phyloP scores from a whole-genome alignment of 2,888 invertebrate species.

The Drosophila sordidapex region DNA sequence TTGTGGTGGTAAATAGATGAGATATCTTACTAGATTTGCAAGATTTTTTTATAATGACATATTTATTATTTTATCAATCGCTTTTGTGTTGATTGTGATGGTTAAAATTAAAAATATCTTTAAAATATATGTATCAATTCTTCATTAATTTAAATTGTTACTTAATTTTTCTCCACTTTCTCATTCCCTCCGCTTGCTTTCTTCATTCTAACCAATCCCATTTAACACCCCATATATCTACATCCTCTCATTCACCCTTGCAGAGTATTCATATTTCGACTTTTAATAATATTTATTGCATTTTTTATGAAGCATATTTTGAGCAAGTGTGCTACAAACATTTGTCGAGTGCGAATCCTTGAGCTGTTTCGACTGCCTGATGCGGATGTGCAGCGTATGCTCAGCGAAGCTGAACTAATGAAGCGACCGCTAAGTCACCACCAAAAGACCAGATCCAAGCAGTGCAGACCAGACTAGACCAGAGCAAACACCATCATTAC shows the following conservation, averaged over 20 bases:
- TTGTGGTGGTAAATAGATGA: background rate
- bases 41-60: background rate
- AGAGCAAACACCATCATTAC: conserved; percentile 55
- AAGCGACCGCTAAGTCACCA: conserved; percentile 82
- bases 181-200: background rate
- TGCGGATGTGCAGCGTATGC: conserved; percentile 82
- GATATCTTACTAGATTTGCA: background rate
- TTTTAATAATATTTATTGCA: conserved; percentile 1
- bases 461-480: background rate
- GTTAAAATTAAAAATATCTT: background rate
- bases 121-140: background rate
- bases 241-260: background rate
- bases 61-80: background rate
- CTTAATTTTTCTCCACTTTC: background rate
- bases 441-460: conserved; percentile 42
- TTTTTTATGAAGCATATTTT: conserved; percentile 65
- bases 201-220: background rate
- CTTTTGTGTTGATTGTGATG: background rate
- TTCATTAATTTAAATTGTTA: background rate
- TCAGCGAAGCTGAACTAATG: conserved; percentile 82
- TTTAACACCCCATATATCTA: background rate
- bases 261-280: conserved; percentile 29
- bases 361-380: conserved; percentile 17
- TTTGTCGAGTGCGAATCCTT: conserved; percentile 45
- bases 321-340: conserved; percentile 59